Evolutionary conservation across 2,797 vertebrate species (phyloP).

Genomic region (Coracias cyanogaster): DNA sequence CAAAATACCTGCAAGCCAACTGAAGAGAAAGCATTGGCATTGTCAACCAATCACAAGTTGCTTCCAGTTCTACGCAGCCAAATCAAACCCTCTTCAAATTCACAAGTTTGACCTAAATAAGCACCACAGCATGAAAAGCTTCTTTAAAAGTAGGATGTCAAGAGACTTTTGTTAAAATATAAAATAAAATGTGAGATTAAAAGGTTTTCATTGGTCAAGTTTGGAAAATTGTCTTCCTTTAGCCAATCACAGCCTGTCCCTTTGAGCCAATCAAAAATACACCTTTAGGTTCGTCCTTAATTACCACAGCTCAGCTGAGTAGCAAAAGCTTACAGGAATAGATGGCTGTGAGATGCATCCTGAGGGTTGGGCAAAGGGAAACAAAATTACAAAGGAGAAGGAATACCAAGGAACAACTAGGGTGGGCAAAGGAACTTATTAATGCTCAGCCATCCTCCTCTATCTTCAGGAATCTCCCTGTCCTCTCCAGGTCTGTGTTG

Average conservation of each 20-base stretch:
- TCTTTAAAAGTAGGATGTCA: constrained; percentile 69
- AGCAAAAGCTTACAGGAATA: constrained; percentile 3
- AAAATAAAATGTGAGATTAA: constrained; percentile 67
- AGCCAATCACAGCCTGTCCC: constrained; percentile 71
- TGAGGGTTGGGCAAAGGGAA: constrained; percentile 31
- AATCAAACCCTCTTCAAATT: constrained; percentile 72
- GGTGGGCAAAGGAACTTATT: constrained; percentile 57
- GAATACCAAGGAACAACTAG: constrained; percentile 49
- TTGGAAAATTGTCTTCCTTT: constrained; percentile 75
- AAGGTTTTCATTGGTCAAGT: constrained; percentile 79
- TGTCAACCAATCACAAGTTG: constrained; percentile 64
- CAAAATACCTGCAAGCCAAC: constrained; percentile 75
- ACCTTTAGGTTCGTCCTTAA: constrained; percentile 52
- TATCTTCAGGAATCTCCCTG: constrained; percentile 56
- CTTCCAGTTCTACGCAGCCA: constrained; percentile 76
- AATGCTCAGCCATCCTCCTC: constrained; percentile 66
- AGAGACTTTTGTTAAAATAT: constrained; percentile 64
- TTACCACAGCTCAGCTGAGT: constrained; percentile 47
- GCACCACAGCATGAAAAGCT: constrained; percentile 79
- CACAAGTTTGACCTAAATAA: constrained; percentile 79
- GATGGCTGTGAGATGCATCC: constrained; percentile 60
- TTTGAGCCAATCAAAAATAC: constrained; percentile 64
- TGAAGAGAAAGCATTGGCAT: constrained; percentile 61
- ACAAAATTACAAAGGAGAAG: constrained; percentile 28
- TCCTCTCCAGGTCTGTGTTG: constrained; percentile 58